Evolutionary conservation across 2,888 invertebrate species (phyloP).

Genomic region (Chorisops tibialis): DNA sequence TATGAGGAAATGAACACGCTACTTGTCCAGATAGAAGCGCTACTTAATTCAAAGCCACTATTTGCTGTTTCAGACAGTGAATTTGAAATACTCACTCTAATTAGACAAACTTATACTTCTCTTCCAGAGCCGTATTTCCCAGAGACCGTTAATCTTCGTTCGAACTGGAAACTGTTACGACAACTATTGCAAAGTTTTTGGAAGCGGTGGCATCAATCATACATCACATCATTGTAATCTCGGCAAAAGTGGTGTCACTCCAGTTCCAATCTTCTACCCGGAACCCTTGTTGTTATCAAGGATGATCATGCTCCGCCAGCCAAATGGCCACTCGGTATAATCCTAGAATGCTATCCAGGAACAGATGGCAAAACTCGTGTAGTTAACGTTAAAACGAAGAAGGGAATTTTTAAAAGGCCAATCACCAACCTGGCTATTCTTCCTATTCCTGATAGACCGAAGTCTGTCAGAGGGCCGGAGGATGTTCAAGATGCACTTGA

Average conservation of each 20-base stretch:
- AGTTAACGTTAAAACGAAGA: conserved; percentile 24
- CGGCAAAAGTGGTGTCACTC: background rate
- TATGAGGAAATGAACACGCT: no score
- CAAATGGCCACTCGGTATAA: conserved; percentile 27
- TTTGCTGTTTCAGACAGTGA: no score
- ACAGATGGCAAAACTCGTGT: conserved; percentile 28
- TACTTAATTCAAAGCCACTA: no score
- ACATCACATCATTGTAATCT: no score
- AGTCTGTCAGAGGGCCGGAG: background rate
- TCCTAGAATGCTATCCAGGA: conserved; percentile 28
- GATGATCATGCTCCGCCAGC: conserved; percentile 21
- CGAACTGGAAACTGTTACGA: background rate
- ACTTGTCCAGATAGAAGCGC: no score
- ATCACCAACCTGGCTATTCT: conserved; percentile 18
- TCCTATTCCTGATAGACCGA: background rate
- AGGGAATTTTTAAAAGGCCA: conserved; percentile 15
- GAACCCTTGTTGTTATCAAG: conserved; percentile 23
- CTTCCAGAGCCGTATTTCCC: no score
- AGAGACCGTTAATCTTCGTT: no score
- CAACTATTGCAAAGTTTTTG: background rate
- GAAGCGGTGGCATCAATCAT: background rate
- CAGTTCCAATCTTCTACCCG: background rate
- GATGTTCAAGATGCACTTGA: no score
- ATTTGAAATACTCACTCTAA: no score
- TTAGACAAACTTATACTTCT: no score